phyloP scores from a whole-genome alignment of 2,888 invertebrate species.

The Chelonus formosanus region DNA sequence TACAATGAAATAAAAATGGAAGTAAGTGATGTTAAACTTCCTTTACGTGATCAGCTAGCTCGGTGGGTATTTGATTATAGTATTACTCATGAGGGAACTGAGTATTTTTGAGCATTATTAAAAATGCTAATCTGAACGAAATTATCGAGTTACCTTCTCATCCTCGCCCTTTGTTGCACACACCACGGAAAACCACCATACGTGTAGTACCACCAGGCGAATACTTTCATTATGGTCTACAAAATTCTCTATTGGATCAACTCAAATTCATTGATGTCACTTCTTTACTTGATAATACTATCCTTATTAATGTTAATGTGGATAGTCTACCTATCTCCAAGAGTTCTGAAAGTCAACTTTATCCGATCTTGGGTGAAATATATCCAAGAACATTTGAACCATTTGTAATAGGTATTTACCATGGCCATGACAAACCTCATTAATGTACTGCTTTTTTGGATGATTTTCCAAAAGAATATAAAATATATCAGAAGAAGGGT shows the following conservation, averaged over 20 bases:
- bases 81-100: too few species aligned
- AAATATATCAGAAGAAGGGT: slow-evolving; percentile 5
- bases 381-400: slow-evolving; percentile 1
- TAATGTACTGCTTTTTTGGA: not conserved
- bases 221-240: slow-evolving; percentile 13
- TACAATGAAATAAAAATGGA: too few species aligned
- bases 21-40: too few species aligned
- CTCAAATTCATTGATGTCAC: not conserved
- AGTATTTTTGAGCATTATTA: too few species aligned
- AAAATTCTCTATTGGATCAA: not conserved
- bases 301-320: slow-evolving; percentile 34
- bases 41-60: too few species aligned
- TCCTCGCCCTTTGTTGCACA: too few species aligned
- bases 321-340: slow-evolving; percentile 42
- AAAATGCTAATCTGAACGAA: too few species aligned
- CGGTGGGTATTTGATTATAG: too few species aligned
- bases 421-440: slow-evolving; percentile 4
- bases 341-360: slow-evolving; percentile 37
- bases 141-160: too few species aligned
- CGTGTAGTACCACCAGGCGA: slow-evolving; percentile 5
- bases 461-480: slow-evolving; percentile 18
- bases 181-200: too few species aligned
- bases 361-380: slow-evolving; percentile 30
- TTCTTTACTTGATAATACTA: not conserved
- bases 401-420: slow-evolving; percentile 20